Conservation (phyloP, 2,113 vertebrate species). For the Casuarius casuarius region DNA sequence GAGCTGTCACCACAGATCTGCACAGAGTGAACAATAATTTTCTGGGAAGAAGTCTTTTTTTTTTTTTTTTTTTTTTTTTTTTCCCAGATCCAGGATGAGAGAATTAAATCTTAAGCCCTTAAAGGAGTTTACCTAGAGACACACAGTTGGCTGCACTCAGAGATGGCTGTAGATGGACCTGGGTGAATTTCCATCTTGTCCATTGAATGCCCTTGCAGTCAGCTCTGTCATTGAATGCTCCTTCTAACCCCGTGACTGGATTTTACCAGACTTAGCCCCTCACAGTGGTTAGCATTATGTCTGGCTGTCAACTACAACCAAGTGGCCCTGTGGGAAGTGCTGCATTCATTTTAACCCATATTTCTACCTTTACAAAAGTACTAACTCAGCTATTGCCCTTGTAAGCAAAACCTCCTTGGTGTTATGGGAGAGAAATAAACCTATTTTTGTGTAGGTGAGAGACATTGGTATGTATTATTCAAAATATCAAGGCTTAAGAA, state of each 20-base stretch:
- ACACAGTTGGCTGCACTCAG: background rate
- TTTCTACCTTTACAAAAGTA: background rate
- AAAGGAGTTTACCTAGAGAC: background rate
- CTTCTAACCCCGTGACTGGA: background rate
- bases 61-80: background rate
- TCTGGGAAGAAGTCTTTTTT: background rate
- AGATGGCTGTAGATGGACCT: background rate
- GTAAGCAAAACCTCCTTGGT: background rate
- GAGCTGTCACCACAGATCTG: background rate
- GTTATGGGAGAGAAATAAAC: background rate
- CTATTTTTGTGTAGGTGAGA: background rate
- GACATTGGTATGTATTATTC: background rate
- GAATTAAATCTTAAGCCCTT: background rate
- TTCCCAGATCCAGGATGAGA: background rate
- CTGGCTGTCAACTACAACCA: background rate
- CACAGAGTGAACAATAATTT: background rate
- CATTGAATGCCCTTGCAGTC: background rate
- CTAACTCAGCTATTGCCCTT: background rate
- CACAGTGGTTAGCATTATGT: background rate
- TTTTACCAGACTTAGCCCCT: background rate
- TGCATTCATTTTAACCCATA: background rate
- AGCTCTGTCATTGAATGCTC: fast-evolving
- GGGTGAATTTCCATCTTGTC: background rate
- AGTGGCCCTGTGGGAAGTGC: background rate
- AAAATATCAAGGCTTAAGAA: background rate